These are phyloP conservation scores for Penelope pileata DNA, from an alignment of 2,113 vertebrate species.

Conservation along the genomic window DNA sequence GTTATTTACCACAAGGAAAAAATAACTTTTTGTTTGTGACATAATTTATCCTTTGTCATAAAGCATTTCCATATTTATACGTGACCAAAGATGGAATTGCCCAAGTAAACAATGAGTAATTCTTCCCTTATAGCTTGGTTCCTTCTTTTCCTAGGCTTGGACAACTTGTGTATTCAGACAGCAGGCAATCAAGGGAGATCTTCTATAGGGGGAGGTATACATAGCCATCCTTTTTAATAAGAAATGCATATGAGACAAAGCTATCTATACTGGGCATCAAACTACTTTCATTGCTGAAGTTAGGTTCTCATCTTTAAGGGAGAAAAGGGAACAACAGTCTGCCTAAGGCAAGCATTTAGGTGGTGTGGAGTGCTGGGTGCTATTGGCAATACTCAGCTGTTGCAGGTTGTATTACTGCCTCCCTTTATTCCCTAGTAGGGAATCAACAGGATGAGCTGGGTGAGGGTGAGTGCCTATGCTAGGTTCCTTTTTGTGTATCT, in stretches of 20 bases:
- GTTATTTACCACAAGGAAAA: not conserved
- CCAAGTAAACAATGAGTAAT: not conserved
- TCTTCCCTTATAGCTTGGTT: not conserved
- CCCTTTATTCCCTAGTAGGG: not conserved
- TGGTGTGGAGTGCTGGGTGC: not conserved
- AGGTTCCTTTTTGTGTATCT: rapidly evolving
- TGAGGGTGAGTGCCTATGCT: too few relatives aligned
- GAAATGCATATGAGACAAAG: not conserved
- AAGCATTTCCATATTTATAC: not conserved
- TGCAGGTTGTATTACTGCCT: not conserved
- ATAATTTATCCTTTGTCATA: not conserved
- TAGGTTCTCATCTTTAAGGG: not conserved
- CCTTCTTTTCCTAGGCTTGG: not conserved
- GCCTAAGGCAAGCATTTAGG: not conserved
- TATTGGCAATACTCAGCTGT: not conserved
- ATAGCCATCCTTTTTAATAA: not conserved
- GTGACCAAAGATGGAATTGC: not conserved
- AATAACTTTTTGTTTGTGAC: not conserved
- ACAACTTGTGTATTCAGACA: not conserved
- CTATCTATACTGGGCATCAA: not conserved
- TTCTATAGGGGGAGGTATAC: not conserved
- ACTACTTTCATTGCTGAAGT: not conserved
- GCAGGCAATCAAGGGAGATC: not conserved
- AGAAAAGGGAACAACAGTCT: not conserved
- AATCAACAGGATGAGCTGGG: not conserved